Percentiles rank a stretch among this genome's conserved stretches.
phyloP scores from a whole-genome alignment of 2,797 vertebrate genomes.

The Nasua narica region DNA sequence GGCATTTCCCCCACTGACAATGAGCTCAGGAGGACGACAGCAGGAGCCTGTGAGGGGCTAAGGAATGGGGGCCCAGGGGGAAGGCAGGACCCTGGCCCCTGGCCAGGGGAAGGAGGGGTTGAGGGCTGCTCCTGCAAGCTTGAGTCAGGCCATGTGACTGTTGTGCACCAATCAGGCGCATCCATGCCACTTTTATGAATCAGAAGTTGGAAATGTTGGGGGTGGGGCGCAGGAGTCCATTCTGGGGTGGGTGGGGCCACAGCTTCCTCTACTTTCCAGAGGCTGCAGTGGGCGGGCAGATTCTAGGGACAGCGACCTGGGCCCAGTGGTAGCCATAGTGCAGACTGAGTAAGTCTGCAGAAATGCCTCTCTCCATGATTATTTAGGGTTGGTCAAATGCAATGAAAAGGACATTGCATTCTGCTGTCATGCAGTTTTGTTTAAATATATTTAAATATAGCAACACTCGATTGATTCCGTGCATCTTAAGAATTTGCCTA shows the following conservation, averaged over 20 bases:
- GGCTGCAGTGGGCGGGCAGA: neutral
- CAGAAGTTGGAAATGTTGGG: neutral
- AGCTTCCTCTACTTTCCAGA: neutral
- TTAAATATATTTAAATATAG: neutral
- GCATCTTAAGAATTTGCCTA: neutral
- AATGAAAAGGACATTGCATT: neutral
- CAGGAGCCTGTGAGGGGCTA: neutral
- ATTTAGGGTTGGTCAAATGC: neutral
- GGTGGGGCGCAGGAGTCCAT: rapidly evolving
- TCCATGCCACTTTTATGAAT: neutral
- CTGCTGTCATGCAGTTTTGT: neutral
- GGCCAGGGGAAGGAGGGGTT: neutral
- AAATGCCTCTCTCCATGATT: neutral
- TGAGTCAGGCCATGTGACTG: neutral
- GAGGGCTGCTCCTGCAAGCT: neutral
- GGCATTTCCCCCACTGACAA: neutral
- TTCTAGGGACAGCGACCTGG: neutral
- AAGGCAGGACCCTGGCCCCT: neutral
- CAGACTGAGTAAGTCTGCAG: neutral
- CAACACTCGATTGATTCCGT: neutral
- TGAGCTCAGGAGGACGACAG: neutral
- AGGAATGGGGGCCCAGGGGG: neutral
- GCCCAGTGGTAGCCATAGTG: neutral
- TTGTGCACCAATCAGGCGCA: neutral
- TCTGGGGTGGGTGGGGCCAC: neutral